phyloP scores from a whole-genome alignment of 2,888 invertebrate genomes.

The Drosophila neotestacea region DNA sequence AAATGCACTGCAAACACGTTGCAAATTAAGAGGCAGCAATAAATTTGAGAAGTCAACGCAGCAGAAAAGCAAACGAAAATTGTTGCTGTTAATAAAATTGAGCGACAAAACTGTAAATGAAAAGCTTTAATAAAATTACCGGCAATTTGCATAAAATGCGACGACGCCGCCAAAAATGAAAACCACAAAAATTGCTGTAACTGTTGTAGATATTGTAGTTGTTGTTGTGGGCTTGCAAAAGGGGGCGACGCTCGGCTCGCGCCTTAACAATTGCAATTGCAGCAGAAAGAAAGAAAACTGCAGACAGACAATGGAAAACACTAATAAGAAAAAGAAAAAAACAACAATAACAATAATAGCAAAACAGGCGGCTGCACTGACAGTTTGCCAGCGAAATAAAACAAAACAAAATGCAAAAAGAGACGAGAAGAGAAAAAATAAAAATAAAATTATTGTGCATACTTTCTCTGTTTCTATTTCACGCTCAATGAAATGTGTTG shows the following conservation, averaged over 20 bases:
- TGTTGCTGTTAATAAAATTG: conserved; percentile 60
- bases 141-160: conserved; percentile 72
- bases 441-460: conserved; percentile 69
- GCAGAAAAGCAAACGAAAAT: conserved; percentile 46
- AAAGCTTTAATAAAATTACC: conserved; percentile 71
- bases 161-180: conserved; percentile 41
- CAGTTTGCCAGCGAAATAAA: conserved; percentile 50
- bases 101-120: conserved; percentile 74
- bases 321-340: conserved; percentile 45
- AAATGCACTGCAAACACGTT: conserved; percentile 64
- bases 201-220: conserved; percentile 23
- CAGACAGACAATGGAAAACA: conserved; percentile 72
- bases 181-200: conserved; percentile 51
- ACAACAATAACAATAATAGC: conserved; percentile 32
- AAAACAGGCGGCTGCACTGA: conserved; percentile 36
- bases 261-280: conserved; percentile 56
- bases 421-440: conserved; percentile 19
- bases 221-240: conserved; percentile 24
- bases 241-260: conserved; percentile 56
- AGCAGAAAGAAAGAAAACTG: conserved; percentile 64
- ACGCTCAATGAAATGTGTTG: conserved; percentile 84
- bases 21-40: conserved; percentile 52
- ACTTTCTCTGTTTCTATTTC: conserved; percentile 84
- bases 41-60: conserved; percentile 66
- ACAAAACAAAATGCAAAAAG: conserved; percentile 25